Percentiles rank a stretch among this genome's conserved stretches.
Evolutionary conservation across 1,140 invertebrate species (phyloP).

Genomic region (Doryteuthis pealeii): DNA sequence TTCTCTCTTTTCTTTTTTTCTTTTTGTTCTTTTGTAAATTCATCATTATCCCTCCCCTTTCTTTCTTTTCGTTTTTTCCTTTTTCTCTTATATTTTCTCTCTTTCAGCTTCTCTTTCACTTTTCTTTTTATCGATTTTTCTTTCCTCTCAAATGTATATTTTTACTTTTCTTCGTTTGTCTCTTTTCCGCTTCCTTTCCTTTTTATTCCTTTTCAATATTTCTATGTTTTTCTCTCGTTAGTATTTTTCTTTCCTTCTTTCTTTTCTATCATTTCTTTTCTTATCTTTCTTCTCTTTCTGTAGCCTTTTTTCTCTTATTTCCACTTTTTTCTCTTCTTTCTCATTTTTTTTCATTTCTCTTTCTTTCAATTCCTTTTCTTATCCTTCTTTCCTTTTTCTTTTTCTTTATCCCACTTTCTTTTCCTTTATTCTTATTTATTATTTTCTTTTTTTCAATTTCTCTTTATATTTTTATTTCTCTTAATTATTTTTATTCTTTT

Average conservation of each 20-base stretch:
- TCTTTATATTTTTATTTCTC: background rate
- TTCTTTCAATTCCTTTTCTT: background rate
- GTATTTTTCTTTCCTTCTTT: background rate
- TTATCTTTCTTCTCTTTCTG: background rate
- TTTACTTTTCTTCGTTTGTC: background rate
- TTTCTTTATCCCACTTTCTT: background rate
- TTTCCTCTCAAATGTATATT: background rate
- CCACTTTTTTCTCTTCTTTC: background rate
- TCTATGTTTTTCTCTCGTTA: background rate
- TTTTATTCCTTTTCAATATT: background rate
- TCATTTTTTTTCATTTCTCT: background rate
- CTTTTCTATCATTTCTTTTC: background rate
- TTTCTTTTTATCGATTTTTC: background rate
- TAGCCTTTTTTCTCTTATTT: background rate
- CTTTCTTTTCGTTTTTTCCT: background rate
- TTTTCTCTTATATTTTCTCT: background rate
- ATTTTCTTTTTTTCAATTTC: background rate
- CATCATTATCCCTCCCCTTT: background rate
- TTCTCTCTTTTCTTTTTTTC: background rate
- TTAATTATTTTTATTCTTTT: no score
- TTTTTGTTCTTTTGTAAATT: background rate
- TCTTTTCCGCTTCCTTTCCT: background rate
- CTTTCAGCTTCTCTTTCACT: background rate
- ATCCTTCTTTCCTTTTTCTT: background rate
- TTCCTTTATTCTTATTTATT: background rate